phyloP scores from a whole-genome alignment of 2,113 vertebrate species.

The Rhinoptilus africanus region DNA sequence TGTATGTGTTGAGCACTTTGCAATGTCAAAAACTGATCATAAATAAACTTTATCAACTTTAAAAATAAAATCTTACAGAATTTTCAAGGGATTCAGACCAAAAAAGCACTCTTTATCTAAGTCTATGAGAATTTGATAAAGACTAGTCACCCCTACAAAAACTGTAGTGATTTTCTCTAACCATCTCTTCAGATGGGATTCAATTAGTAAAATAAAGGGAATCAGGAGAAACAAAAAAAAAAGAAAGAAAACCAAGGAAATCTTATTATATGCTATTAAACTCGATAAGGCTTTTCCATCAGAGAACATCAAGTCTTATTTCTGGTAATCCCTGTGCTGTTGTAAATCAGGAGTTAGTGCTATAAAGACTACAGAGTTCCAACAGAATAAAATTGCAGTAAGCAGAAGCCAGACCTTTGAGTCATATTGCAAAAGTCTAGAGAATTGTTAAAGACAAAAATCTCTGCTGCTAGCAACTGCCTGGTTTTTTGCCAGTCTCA shows the following conservation, averaged over 20 bases:
- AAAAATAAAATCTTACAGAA: neutral
- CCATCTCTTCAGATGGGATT: neutral
- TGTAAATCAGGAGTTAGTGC: slow-evolving; percentile 22
- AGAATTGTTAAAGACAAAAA: neutral
- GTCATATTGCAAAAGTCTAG: neutral
- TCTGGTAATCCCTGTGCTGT: neutral
- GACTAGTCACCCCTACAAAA: neutral
- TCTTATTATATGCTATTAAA: slow-evolving; percentile 40
- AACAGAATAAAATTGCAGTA: neutral
- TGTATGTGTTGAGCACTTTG: neutral
- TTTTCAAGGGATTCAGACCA: neutral
- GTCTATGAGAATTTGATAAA: slow-evolving; percentile 10
- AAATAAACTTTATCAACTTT: neutral
- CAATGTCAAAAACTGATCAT: neutral
- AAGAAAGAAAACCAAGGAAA: neutral
- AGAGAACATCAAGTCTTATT: slow-evolving; percentile 40
- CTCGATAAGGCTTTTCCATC: slow-evolving; percentile 36
- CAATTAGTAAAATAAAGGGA: slow-evolving; percentile 31
- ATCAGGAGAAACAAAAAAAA: neutral
- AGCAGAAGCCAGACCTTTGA: neutral
- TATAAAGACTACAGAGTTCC: neutral
- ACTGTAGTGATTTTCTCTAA: neutral
- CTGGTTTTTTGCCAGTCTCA: neutral
- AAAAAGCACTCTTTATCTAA: neutral
- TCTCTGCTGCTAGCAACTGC: neutral